Base-by-base conservation (phyloP, 2,797 vertebrate genomes). In the Simalia tracyae region DNA sequence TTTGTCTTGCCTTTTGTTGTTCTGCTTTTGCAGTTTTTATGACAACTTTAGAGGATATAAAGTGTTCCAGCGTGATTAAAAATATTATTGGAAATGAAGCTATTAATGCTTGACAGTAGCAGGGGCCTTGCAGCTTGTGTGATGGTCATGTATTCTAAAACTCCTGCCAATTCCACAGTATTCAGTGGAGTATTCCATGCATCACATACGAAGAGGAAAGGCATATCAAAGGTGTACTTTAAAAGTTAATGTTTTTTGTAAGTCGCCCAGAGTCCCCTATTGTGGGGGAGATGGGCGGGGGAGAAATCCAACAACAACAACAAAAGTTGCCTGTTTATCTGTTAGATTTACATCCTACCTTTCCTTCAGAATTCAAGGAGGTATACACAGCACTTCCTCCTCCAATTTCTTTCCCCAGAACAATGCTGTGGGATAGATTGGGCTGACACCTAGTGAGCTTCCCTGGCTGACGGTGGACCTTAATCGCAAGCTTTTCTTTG, bases 51-150 rank as follows among this genome's bases (percentile, higher is more conserved):
- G 19, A 4, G 72, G 63, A 92, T 60, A 94, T 92, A 90, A 9
- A 60, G 93, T 91, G 95, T 95, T 93, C 72, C 36, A 89, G 61
- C 81, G 63, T 22, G 9, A 56, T 89, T 60, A 92, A 26, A 96
- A 95, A 86, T 24, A 22, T 2, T 24, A 57, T n/a, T 61, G 60
- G 42, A 57, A 61, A 56, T 7, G 26, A 68, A 92, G 59, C 59
- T 2, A 81, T 88, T 88, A 46, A 19, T 15, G 12, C 66, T 28
- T 24, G 56, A 54, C 24, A 61, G 26, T 81, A 87, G 42, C 42
- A 87, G 72, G 66, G 6, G n/a, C 59, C 24, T 31, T 56, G 56
- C 1, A 36, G 56, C 24, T 50, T n/a, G 11, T 14, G 84, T 24
- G 19, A 31, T 4, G 15, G 26, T 28, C 31, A 12, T 42, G 76